Evolutionary conservation across 2,113 vertebrate species (phyloP).

Genomic region (Prunella fulvescens): DNA sequence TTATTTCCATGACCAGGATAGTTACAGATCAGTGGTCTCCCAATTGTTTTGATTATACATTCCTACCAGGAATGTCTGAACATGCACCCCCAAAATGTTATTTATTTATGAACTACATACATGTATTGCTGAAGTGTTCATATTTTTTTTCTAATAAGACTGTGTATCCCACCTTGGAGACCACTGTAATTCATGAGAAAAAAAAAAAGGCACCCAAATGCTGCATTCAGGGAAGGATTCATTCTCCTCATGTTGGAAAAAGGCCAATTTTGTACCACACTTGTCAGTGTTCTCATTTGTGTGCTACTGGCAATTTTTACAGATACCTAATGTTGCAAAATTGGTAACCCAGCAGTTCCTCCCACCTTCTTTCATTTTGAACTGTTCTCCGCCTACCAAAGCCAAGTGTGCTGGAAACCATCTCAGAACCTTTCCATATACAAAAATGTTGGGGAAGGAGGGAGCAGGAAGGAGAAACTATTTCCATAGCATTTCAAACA

Average conservation of each 20-base stretch:
- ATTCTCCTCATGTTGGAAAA: background rate
- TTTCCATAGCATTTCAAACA: background rate
- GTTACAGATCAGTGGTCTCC: background rate
- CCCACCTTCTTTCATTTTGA: constrained; percentile 16
- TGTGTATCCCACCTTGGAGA: background rate
- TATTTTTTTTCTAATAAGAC: background rate
- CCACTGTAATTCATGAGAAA: background rate
- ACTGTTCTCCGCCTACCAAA: background rate
- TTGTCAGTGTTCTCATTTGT: background rate
- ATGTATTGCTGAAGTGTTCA: background rate
- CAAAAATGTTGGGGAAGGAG: background rate
- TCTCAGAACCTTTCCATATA: background rate
- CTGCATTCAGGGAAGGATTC: background rate
- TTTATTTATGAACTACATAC: background rate
- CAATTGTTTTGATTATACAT: background rate
- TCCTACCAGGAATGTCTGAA: background rate
- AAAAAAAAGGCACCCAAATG: background rate
- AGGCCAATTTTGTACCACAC: background rate
- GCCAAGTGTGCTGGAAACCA: background rate
- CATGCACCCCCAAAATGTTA: background rate
- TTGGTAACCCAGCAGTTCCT: background rate
- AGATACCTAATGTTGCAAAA: background rate
- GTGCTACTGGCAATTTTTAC: background rate
- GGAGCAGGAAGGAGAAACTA: background rate
- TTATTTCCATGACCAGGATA: background rate